Evolutionary conservation across 2,113 vertebrate genomes (phyloP), one percentile per base, ranked within the genome.

Genomic region (Gnathonemus echidnorhynchus): DNA sequence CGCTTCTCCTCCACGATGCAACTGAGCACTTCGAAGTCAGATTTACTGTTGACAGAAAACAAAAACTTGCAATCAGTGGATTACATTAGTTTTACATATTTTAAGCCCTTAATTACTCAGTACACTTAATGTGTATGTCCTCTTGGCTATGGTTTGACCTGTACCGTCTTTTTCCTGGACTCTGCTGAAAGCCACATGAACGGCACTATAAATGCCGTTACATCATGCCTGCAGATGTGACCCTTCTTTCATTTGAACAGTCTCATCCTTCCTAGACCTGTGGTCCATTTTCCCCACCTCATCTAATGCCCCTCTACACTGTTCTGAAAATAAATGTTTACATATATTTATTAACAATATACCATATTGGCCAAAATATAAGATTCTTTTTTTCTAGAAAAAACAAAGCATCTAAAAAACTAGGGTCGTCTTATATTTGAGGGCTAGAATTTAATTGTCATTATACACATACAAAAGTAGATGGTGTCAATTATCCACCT

Each of bases 1-100:
- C 5, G 11, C 92, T 88, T 77, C 74, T 89, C 77, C 86, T 50
- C 58, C 31, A 45, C 84, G 35, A 91, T 86, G 88, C 53, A 87
- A 90, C 87, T 46, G 90, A 89, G 17, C 91, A 91, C 90, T 80
- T 90, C 66, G 89, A 93, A 17, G 77, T 39, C n/a, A 17, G 35
- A 35, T n/a, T 50, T 80, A 52, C 89, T 89, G 89, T 62, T 39
- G 50, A 31, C 8, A 50, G 52, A 89, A 11, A 89, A 89, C 31
- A 42, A 19, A 62, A 49, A 62, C 62, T 13, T 31, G 27, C 58
- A 19, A 31, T 39, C 39, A 88, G 58, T 2, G 53, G 1, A 50
- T 45, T 42, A 80, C 13, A 42, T 42, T 80, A 19, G 74, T 80
- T 80, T 52, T 89, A 42, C 24, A 89, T 85, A 48, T 24, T 85